Evolutionary conservation across 2,888 invertebrate genomes (phyloP), one percentile per base, ranked within the genome.

Genomic region (Orchesella flavescens): DNA sequence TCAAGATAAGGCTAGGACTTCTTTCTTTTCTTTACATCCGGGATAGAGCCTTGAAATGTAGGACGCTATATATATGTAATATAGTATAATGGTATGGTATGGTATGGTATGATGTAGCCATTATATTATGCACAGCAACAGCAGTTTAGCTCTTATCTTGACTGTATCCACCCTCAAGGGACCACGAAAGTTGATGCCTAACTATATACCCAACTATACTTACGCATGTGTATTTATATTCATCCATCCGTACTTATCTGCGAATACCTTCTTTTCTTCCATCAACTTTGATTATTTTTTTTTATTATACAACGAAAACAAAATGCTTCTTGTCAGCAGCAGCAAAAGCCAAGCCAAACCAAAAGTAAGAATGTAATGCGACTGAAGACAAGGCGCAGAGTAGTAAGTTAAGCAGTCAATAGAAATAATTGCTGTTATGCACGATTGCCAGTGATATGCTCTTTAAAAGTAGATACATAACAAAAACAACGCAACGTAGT

Each of bases 11-110:
- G 49, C 49, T 49, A 49, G 63, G 49, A 17, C 69, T 68, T 69
- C 63, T 79, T 79, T 78, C n/a, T 68, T 61, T 71, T 72, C 61
- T 76, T 72, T 65, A 83, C 82, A 83, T 83, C 82, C 82, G 82
- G 82, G 82, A 82, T 75, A 75, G 75, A 76, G 82, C 82, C 82
- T 83, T 83, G 82, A 83, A 77, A 83, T 83, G 82, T 83, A 83
- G 82, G 82, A 71, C 82, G 76, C 66, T 61, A 74, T 63, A 68
- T 57, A 13, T 68, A 68, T 73, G 34, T 10, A n/a, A 9, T 24
- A 44, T 44, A 12, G 9, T 44, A 44, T 44, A 44, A 71, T 24
- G 17, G 43, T 66, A 73, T 73, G 19, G 23, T n/a, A 19, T 24
- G n/a, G n/a, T n/a, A 34, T 34, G 34, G 34, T 34, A 34, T 34